Base-by-base conservation (phyloP, 2,888 invertebrate species). In the Eupithecia subfuscata region DNA sequence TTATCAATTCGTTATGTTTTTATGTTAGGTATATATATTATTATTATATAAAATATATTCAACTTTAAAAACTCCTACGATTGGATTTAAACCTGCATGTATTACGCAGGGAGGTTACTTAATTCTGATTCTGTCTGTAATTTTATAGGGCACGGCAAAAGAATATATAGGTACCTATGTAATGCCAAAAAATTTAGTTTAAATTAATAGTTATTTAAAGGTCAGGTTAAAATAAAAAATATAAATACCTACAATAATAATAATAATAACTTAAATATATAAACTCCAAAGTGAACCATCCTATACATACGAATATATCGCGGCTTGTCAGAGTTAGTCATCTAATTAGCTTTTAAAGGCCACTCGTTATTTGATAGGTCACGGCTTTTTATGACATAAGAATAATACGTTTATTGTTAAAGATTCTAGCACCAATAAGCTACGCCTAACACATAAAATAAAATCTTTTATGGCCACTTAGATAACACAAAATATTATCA, bases 311-410 rank as follows among this genome's bases (percentile, higher is more conserved):
- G 65, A 37, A 18, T 68, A 43, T 45, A 43, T 40, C 68, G 43
- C 45, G 43, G 68, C 14, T 22, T 43, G 43, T 43, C 68, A 45
- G 34, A 30, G 65, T 67, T 67, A 40, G 65, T 37, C 40, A 22
- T 68, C 43, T 40, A 70, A 69, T n/a, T 74, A 74, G 22, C 40
- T 45, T 63, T 76, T 67, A 74, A 72, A 78, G 68, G 71, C 22
- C 68, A 68, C 37, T 40, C 22, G 40, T 40, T 14, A 43, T 43
- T 68, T 68, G 43, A 68, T 68, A 68, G 68, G 43, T 43, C 43
- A 52, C 69, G 69, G 69, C 4, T 30, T 69, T 34, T 22, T 68
- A 43, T 68, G 43, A 67, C 37, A 40, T 37, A 37, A 40, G 67
- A 34, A 67, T 67, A 67, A 34, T 64, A 34, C 11, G 25, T 18